These are phyloP conservation scores for Oriolus oriolus DNA, from an alignment of 2,113 vertebrate species.

Conservation along the genomic window DNA sequence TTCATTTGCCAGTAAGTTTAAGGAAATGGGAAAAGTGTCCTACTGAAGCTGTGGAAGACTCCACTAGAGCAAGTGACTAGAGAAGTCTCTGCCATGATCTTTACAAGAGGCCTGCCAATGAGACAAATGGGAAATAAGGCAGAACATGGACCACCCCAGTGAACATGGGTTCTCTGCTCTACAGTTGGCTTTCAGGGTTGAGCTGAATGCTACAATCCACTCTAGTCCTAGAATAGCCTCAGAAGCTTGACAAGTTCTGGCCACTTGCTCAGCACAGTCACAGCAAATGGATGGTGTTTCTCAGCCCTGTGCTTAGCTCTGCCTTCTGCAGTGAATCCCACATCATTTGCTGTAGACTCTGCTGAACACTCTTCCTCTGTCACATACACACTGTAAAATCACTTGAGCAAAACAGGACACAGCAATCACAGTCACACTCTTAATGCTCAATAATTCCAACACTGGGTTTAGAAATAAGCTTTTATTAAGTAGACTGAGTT, in stretches of 20 bases:
- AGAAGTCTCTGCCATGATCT: neutral
- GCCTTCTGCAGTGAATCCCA: neutral
- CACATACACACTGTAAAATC: neutral
- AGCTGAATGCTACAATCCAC: neutral
- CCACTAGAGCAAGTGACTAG: neutral
- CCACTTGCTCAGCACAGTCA: neutral
- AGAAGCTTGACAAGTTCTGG: neutral
- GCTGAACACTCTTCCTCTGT: neutral
- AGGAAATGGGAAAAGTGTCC: neutral
- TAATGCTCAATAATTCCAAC: neutral
- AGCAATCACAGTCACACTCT: neutral
- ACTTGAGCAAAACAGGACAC: neutral
- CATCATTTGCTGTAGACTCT: neutral
- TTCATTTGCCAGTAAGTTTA: neutral
- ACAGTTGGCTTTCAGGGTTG: neutral
- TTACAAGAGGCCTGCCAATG: neutral
- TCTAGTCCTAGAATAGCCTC: neutral
- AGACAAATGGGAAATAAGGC: neutral
- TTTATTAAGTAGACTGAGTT: constrained; percentile 37
- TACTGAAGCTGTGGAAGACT: neutral
- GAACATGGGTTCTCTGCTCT: neutral
- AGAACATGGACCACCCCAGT: neutral
- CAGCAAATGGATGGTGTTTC: neutral
- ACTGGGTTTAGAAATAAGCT: neutral
- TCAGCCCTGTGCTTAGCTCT: neutral